Evolutionary conservation across 2,888 invertebrate genomes (phyloP).

Genomic region (Palloptera scutellata): DNA sequence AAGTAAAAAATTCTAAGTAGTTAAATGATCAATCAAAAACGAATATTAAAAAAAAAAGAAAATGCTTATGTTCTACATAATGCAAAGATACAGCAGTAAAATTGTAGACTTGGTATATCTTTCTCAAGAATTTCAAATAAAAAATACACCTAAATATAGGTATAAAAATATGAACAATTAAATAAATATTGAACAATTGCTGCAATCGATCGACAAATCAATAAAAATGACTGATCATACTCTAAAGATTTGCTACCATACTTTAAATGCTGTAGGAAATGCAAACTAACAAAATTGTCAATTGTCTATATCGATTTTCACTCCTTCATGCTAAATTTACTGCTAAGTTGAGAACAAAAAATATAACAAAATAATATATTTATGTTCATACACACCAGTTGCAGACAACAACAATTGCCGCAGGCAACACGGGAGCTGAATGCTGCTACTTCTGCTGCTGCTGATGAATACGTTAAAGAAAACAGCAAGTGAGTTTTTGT

Average conservation of each 20-base stretch:
- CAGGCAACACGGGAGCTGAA: too few relatives aligned
- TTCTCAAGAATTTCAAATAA: conserved; percentile 2
- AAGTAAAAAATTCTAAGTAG: too few relatives aligned
- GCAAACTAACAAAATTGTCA: background rate
- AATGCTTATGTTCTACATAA: conserved; percentile 7
- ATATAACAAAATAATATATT: too few relatives aligned
- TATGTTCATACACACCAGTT: background rate
- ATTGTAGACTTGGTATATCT: background rate
- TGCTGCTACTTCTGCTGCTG: too few relatives aligned
- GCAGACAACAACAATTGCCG: background rate
- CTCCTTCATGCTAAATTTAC: conserved; percentile 30
- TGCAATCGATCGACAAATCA: background rate
- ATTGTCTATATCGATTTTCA: conserved; percentile 28
- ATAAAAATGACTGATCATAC: background rate
- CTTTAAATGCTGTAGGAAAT: too few relatives aligned
- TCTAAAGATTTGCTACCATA: background rate
- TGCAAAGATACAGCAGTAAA: conserved; percentile 2
- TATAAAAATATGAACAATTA: too few relatives aligned
- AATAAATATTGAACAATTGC: background rate
- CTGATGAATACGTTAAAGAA: too few relatives aligned
- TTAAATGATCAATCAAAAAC: too few relatives aligned
- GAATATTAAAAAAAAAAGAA: too few relatives aligned
- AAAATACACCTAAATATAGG: too few relatives aligned
- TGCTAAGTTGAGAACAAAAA: background rate
- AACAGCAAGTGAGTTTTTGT: conserved; percentile 1